These are phyloP conservation scores for Riptortus pedestris DNA, from an alignment of 1,140 invertebrate genomes.

Conservation along the genomic window DNA sequence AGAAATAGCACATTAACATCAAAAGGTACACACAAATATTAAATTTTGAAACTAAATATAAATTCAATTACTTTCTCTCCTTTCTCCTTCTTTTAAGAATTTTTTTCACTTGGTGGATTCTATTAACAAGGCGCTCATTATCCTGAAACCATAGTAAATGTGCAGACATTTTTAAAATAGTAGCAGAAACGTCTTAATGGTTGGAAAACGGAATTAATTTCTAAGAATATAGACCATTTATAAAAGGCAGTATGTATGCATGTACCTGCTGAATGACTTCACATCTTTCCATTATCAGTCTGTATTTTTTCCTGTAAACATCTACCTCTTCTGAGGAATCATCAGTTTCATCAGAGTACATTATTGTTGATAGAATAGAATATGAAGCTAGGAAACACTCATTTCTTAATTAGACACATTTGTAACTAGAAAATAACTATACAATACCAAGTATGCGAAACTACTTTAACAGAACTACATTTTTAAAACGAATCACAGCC, in stretches of 20 bases:
- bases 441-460: too few relatives aligned
- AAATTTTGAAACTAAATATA: background rate
- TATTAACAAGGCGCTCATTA: constrained; percentile 52
- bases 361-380: too few relatives aligned
- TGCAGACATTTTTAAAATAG: background rate
- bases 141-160: constrained; percentile 34
- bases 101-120: constrained; percentile 35
- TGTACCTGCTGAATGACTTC: constrained; percentile 49
- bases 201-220: too few relatives aligned
- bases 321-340: constrained; percentile 45
- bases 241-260: too few relatives aligned
- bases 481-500: too few relatives aligned
- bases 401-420: too few relatives aligned
- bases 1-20: background rate
- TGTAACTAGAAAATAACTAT: too few relatives aligned
- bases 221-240: too few relatives aligned
- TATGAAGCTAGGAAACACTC: too few relatives aligned
- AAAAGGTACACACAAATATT: background rate
- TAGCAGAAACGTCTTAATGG: too few relatives aligned
- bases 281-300: constrained; percentile 50
- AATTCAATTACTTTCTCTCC: constrained; percentile 32
- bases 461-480: too few relatives aligned
- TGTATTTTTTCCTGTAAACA: constrained; percentile 50
- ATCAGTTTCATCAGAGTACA: constrained; percentile 38
- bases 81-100: constrained; percentile 30